Percentiles rank a stretch among this genome's conserved stretches.
phyloP scores from a whole-genome alignment of 2,797 vertebrate species.

The Epinephelus coioides region DNA sequence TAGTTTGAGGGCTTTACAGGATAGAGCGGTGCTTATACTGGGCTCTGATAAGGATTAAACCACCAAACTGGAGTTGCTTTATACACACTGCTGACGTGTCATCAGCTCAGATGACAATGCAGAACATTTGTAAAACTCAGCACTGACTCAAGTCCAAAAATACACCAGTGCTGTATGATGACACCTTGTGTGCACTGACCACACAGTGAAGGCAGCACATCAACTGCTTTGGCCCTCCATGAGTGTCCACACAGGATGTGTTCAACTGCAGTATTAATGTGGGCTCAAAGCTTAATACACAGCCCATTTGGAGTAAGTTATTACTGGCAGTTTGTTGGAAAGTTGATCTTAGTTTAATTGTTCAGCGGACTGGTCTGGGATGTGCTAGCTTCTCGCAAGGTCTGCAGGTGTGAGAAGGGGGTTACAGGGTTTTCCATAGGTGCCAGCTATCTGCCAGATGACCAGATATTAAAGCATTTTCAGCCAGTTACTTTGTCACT shows the following conservation, averaged over 20 bases:
- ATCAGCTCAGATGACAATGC: constrained; percentile 30
- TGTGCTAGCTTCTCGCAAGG: not conserved
- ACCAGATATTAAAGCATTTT: too few species aligned
- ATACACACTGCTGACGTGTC: constrained; percentile 19
- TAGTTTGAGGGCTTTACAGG: constrained; percentile 36
- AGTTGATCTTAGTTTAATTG: not conserved
- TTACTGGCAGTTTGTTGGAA: too few species aligned
- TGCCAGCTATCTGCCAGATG: too few species aligned
- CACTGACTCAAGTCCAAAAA: not conserved
- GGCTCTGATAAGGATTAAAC: constrained; percentile 32
- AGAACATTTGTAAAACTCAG: constrained; percentile 33
- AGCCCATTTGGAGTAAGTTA: too few species aligned
- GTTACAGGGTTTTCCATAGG: not conserved
- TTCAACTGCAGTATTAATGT: not conserved
- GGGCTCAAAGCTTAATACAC: not conserved
- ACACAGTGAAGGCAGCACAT: not conserved
- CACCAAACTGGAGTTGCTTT: constrained; percentile 28
- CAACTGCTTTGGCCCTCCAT: not conserved
- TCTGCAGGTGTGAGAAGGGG: not conserved
- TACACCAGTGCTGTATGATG: not conserved
- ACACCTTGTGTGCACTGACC: not conserved
- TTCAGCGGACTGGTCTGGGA: not conserved
- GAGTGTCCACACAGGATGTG: not conserved
- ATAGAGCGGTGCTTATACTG: not conserved
- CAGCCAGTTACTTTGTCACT: too few species aligned